Evolutionary conservation across 2,888 invertebrate species (phyloP), one percentile per base, ranked within the genome.

Genomic region (Cabera pusaria): DNA sequence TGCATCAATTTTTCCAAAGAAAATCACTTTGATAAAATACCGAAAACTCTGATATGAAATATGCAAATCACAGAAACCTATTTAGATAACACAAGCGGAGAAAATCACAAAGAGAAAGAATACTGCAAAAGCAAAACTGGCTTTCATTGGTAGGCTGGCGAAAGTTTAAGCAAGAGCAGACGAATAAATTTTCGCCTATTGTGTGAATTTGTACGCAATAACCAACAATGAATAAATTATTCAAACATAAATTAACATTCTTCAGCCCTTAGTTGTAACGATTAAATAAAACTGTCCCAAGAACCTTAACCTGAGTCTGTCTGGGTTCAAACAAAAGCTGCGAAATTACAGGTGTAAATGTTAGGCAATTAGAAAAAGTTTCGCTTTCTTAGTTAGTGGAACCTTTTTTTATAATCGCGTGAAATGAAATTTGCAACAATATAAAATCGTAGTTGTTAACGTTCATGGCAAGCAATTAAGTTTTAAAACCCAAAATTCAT

Each of bases 201-300:
- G 74, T 75, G 62, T 63, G 69, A 72, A 72, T 73, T 72, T 68
- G 61, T 64, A 64, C 64, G 60, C 62, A 70, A 75, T 75, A 73
- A 67, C 64, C 64, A 56, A 65, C 74, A 69, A 73, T 75, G 70
- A 76, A 78, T 76, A 72, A 72, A 73, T 76, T 73, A 70, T 70
- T 56, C 60, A 64, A 61, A 63, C 61, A 62, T 63, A 66, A 73
- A 73, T 74, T 74, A 67, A 64, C 59, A 69, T 67, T 64, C 54
- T 53, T 57, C 54, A 56, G 56, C 57, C 62, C 60, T 66, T 60
- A 60, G 61, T 64, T 64, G 62, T 59, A 50, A 49, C 40, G 49
- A 54, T 66, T 64, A 70, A 60, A 50, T 66, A 64, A 70, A 60
- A 50, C 39, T 46, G 49, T 27, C 34, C 33, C 38, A 48, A 31